Conservation (phyloP, 2,113 vertebrate genomes). For the Murina feae region DNA sequence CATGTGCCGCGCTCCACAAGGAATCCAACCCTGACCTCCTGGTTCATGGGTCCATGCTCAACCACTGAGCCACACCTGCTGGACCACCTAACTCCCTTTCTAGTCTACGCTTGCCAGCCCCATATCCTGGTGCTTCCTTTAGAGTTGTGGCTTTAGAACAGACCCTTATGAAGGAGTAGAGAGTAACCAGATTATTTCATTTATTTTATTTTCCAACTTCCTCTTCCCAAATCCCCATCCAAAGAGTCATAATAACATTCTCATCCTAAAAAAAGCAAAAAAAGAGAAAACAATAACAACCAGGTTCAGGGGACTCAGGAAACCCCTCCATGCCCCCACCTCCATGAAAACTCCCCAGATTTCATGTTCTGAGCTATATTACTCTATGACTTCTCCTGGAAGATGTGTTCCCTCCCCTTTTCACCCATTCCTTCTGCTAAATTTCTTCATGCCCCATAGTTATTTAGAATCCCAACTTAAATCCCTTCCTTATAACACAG, state of each 20-base stretch:
- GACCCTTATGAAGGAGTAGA: background rate
- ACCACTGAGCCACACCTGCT: no score
- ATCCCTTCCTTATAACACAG: background rate
- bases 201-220: slow-evolving; percentile 56
- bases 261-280: slow-evolving; percentile 46
- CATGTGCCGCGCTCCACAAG: no score
- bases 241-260: slow-evolving; percentile 19
- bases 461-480: slow-evolving; percentile 8
- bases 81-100: background rate
- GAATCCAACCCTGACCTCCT: no score
- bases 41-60: no score
- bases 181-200: slow-evolving; percentile 13
- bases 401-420: background rate
- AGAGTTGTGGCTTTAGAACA: background rate
- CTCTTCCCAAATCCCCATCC: background rate
- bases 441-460: background rate
- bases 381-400: background rate
- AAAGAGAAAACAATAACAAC: background rate
- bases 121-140: background rate
- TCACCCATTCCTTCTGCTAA: background rate
- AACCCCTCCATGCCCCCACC: background rate
- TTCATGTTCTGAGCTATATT: background rate
- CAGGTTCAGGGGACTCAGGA: background rate
- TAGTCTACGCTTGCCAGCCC: background rate
- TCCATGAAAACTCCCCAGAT: background rate